Base-by-base conservation (phyloP, 2,113 vertebrate genomes). In the Speoplatyrhinus poulsoni region DNA sequence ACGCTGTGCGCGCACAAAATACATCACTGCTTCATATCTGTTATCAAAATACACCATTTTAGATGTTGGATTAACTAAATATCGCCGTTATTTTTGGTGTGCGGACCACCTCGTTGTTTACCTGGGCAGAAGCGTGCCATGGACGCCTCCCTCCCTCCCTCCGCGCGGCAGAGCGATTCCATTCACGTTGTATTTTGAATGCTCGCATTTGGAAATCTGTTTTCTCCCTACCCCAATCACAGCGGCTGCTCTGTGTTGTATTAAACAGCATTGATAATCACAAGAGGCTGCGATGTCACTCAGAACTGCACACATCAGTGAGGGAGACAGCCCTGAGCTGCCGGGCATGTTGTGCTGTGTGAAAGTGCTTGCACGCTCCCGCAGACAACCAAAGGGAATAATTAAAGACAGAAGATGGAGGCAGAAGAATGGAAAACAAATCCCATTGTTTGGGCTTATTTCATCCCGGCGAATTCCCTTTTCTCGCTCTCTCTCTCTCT, bases 231-330 rank as follows among this genome's bases (percentile, higher is more conserved):
- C 62, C 82, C 82, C 82, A 86, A 89, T 87, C 85, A 78, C 65
- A 71, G 83, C 78, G 80, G 78, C 86, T 77, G 77, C 82, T 81
- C 86, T 82, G 89, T 84, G 86, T 87, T 85, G 87, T 90, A 90
- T 92, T 92, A 92, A 92, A 93, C 87, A 89, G 91, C 91, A 92
- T 93, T 90, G 86, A 82, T 89, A 92, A 92, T 92, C 92, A 93
- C 90, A 93, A 90, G 91, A 88, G 76, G 87, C 88, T 85, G 79
- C 80, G 84, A 12, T 89, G 88, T 92, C 92, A 91, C 91, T 92
- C 88, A 89, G 88, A 87, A 90, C 82, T 80, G 82, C 84, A 78
- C 85, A 87, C 88, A 88, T 91, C 87, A 87, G 85, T 87, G 77
- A 84, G 84, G 82, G 82, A 88, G 89, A 88, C 85, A 86, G 85